Evolutionary conservation across 2,113 vertebrate genomes (phyloP).

Genomic region (Cyanoliseus patagonus): DNA sequence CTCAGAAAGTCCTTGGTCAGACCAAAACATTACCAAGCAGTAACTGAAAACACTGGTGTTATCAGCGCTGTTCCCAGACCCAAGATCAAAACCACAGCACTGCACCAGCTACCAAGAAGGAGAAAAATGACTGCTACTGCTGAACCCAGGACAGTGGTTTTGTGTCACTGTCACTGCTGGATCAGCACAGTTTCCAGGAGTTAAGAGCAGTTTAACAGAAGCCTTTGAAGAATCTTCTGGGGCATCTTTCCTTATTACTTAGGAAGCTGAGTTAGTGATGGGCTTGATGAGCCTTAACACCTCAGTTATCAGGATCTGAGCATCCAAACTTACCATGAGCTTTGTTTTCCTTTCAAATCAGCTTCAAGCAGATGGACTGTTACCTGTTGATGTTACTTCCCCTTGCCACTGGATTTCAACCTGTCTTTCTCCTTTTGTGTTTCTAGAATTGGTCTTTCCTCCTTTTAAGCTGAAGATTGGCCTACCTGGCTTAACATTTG

Average conservation of each 20-base stretch:
- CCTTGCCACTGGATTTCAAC: background rate
- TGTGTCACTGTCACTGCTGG: background rate
- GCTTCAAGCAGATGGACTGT: background rate
- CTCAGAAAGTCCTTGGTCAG: too few species aligned
- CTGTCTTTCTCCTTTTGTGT: background rate
- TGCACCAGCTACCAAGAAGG: too few species aligned
- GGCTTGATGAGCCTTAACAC: background rate
- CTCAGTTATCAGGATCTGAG: background rate
- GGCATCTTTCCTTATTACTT: background rate
- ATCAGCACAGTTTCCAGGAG: background rate
- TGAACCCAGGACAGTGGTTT: background rate
- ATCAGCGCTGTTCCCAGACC: too few species aligned
- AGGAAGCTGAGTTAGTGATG: background rate
- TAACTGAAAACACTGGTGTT: too few species aligned
- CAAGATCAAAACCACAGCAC: too few species aligned
- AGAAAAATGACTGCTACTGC: too few species aligned
- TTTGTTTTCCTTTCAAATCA: conserved; percentile 5
- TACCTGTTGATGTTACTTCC: background rate
- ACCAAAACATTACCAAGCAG: too few species aligned
- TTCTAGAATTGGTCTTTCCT: background rate
- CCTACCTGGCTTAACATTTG: background rate
- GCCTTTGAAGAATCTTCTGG: background rate
- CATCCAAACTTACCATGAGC: background rate
- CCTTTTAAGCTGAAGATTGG: background rate
- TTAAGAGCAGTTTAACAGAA: background rate